Evolutionary conservation across 2,888 invertebrate genomes (phyloP).

Genomic region (Nephrotoma flavescens): DNA sequence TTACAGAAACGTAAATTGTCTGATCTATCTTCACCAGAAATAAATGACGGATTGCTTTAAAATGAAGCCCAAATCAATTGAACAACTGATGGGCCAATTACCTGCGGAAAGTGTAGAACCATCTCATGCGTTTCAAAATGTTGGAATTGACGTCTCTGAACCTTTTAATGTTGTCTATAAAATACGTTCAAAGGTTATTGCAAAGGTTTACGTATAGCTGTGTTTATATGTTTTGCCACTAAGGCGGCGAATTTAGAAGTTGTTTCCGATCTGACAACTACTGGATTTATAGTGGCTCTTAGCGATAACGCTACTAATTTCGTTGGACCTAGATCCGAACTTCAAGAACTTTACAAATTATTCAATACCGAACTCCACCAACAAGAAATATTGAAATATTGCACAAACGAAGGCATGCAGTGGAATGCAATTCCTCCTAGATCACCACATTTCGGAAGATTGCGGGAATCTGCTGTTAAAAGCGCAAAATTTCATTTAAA

Average conservation of each 20-base stretch:
- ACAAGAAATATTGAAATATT: too few species aligned
- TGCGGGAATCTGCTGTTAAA: too few species aligned
- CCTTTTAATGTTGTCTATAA: constrained; percentile 10
- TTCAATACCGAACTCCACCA: too few species aligned
- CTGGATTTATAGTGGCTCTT: not conserved
- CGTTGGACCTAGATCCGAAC: not conserved
- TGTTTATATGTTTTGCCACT: not conserved
- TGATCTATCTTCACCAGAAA: too few species aligned
- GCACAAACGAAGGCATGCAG: too few species aligned
- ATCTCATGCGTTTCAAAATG: constrained; percentile 8
- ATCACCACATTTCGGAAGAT: too few species aligned
- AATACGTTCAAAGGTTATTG: constrained; percentile 4
- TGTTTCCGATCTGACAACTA: not conserved
- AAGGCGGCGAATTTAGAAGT: not conserved
- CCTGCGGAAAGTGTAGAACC: constrained; percentile 7
- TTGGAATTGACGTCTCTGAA: too few species aligned
- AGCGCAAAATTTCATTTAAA: too few species aligned
- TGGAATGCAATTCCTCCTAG: too few species aligned
- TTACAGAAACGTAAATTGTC: too few species aligned
- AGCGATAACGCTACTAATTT: not conserved
- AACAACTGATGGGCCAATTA: constrained; percentile 10
- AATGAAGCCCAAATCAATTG: constrained; percentile 6
- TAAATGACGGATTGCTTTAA: too few species aligned
- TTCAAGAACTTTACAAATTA: too few species aligned
- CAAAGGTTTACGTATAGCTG: not conserved